Evolutionary conservation across 2,797 vertebrate genomes (phyloP).

Genomic region (Pteronotus mesoamericanus): DNA sequence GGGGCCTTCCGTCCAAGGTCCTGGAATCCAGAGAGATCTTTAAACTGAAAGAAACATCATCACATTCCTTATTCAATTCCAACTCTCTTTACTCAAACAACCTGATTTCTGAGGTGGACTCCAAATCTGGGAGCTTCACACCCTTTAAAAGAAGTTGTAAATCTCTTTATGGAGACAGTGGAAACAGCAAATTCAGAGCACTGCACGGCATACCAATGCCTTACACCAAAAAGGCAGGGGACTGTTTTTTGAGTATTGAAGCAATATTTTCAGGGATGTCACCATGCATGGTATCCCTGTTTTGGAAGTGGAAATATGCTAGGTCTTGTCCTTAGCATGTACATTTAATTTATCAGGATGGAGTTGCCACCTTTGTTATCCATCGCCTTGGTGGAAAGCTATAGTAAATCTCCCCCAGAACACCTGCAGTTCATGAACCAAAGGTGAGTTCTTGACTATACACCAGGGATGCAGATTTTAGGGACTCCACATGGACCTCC

Average conservation of each 20-base stretch:
- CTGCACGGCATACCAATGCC: too few relatives aligned
- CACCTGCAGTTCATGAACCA: slow-evolving; percentile 91
- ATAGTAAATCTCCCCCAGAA: slow-evolving; percentile 91
- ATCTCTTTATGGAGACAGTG: too few relatives aligned
- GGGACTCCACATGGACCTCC: slow-evolving; percentile 82
- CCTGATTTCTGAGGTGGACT: neutral
- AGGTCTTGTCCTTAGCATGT: slow-evolving; percentile 90
- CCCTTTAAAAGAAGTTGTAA: neutral
- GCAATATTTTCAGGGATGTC: slow-evolving; percentile 91
- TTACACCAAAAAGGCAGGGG: neutral
- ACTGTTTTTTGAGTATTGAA: slow-evolving; percentile 87
- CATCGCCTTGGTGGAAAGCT: slow-evolving; percentile 91
- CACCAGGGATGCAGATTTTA: slow-evolving; percentile 82
- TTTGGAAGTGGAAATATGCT: slow-evolving; percentile 91
- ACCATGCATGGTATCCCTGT: slow-evolving; percentile 89
- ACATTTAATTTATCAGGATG: slow-evolving; percentile 88
- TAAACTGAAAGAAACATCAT: neutral
- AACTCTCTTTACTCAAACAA: neutral
- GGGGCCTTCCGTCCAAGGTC: neutral
- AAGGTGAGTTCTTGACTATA: slow-evolving; percentile 88
- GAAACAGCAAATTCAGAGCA: neutral
- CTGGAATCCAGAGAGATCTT: neutral
- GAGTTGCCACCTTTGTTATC: slow-evolving; percentile 90
- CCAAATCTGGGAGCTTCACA: neutral
- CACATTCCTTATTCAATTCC: neutral